Evolutionary conservation across 2,888 invertebrate species (phyloP), one percentile per base, ranked within the genome.

Genomic region (Noctua pronuba): DNA sequence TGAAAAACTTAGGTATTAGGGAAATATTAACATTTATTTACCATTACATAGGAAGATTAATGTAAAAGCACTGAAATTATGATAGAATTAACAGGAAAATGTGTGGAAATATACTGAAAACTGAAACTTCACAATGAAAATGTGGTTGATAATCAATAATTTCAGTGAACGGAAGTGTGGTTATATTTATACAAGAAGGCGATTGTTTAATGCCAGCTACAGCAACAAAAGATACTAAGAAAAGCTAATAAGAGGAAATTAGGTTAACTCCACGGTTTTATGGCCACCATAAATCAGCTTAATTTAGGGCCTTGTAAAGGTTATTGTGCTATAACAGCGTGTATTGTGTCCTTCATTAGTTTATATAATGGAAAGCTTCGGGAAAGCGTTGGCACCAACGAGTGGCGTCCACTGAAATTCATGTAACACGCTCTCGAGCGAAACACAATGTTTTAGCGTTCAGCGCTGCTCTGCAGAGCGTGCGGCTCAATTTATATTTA

Each of bases 401-500:
- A 81, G 79, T 81, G 67, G 80, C 72, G 83, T 84, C 75, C 67
- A 79, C 52, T 73, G 78, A 76, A 73, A 79, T 79, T 87, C 73
- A 77, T 76, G 80, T 75, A 87, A 79, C 76, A 77, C 83, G 80
- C 78, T 80, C 81, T 80, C 74, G 69, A 66, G 77, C 71, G 78
- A 72, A 78, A 81, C 74, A 58, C 35, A 73, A 79, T 77, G 83
- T 87, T 87, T 85, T 35, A 77, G 78, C 75, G 75, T 70, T 77
- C 68, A 67, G 74, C 77, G 44, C 69, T 64, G 35, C 70, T 66
- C 71, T 71, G 75, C 72, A 70, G 77, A 81, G 77, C 75, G 62
- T 80, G 75, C 64, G 87, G 95, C 95, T 95, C 92, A 88, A 90
- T 93, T 95, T 95, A 95, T 93, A 95, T 95, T 92, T 95, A 75